A percentile compares a stretch with the other conserved stretches of the same genome.
phyloP scores from a whole-genome alignment of 2,113 vertebrate genomes.

The Hemichromis elongatus region DNA sequence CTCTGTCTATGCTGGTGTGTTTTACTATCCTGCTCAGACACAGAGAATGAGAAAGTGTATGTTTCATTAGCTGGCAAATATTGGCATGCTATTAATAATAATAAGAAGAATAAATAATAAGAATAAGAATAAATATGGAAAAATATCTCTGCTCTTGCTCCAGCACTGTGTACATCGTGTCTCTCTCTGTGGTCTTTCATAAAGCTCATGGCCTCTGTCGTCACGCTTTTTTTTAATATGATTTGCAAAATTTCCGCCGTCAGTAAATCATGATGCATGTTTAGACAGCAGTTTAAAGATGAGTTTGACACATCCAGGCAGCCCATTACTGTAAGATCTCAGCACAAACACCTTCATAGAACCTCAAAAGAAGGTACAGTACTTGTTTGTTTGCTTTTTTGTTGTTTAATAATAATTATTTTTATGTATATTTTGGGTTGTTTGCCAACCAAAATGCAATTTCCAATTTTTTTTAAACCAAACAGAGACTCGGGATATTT shows the following conservation, averaged over 20 bases:
- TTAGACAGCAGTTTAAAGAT: background rate
- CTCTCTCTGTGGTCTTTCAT: background rate
- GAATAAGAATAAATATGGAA: background rate
- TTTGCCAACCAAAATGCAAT: background rate
- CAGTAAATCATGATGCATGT: background rate
- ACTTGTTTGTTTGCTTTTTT: background rate
- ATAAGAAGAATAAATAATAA: background rate
- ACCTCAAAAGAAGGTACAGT: background rate
- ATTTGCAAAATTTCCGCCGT: background rate
- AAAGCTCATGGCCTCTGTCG: background rate
- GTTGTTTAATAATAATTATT: background rate
- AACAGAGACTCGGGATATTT: background rate
- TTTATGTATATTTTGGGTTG: background rate
- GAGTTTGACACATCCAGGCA: background rate
- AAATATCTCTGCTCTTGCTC: background rate
- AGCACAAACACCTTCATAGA: background rate
- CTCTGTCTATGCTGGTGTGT: background rate
- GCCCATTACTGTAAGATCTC: background rate
- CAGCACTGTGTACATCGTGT: background rate
- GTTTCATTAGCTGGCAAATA: background rate
- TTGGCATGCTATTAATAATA: background rate
- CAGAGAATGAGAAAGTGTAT: background rate
- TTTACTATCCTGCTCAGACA: background rate
- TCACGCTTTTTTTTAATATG: background rate
- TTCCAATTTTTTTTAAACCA: background rate